A percentile compares a stretch with the other conserved stretches of the same genome.
Evolutionary conservation across 2,113 vertebrate species (phyloP).

Genomic region (Trochalopteron elliotii): DNA sequence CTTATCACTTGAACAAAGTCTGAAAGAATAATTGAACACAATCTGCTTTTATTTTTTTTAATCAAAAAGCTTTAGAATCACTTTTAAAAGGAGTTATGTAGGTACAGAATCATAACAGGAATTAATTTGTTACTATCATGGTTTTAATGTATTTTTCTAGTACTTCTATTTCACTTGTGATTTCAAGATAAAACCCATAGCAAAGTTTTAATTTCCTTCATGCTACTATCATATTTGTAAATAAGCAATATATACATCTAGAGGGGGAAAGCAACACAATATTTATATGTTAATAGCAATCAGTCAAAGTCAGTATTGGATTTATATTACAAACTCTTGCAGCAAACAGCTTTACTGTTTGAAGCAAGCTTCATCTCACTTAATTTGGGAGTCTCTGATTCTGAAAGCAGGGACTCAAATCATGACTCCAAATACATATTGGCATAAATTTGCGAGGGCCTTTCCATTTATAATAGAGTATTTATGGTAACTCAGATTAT

Average conservation of each 20-base stretch:
- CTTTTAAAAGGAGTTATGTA: background rate
- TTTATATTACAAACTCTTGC: background rate
- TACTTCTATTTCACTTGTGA: background rate
- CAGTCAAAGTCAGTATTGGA: background rate
- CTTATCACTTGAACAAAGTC: background rate
- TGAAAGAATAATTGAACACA: background rate
- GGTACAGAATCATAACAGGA: background rate
- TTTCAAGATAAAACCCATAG: background rate
- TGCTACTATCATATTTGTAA: background rate
- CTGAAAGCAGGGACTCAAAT: background rate
- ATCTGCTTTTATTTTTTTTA: background rate
- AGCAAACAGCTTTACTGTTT: background rate
- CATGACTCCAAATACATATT: background rate
- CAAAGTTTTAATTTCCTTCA: background rate
- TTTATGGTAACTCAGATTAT: background rate
- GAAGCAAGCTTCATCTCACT: background rate
- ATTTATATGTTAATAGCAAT: background rate
- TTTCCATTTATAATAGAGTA: background rate
- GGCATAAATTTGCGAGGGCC: background rate
- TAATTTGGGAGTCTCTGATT: background rate
- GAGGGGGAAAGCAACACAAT: background rate
- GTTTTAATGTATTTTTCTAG: background rate
- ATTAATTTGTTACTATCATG: background rate
- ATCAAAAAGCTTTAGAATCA: background rate
- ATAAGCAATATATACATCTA: background rate